Base-by-base conservation (phyloP, 2,888 invertebrate genomes). In the Leptopilina myrica region DNA sequence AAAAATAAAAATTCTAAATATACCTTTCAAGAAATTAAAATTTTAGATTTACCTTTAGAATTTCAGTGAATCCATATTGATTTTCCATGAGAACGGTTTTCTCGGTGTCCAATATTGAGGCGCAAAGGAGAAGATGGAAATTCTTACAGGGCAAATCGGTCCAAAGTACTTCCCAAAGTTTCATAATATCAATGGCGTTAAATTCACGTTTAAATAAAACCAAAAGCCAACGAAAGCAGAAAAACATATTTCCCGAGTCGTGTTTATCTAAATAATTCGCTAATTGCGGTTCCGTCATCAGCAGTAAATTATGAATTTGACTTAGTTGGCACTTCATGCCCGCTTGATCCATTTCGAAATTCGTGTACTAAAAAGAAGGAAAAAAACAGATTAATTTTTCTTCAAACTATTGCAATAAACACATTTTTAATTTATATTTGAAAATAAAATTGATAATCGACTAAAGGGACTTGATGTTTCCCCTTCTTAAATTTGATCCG, bases 181-280 rank as follows among this genome's bases (percentile, higher is more conserved):
- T 95, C 94, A 98, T 95, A 76, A 98, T 96, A 90, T 98, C 97
- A 6, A 94, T 93, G 82, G 97, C 96, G 33, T 95, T 95, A 90
- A 99, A 97, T 92, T 99, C 99, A 83, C 99, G 93, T 92, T 99
- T 99, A 91, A 98, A 99, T 92, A 97, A 95, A 9, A 99, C 98
- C 12, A 99, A 93, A 46, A 99, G 94, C 99, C 99, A 99, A 11
- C 99, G 96, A 93, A 99, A 99, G 92, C 98, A 98, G 93, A 99
- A 99, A 92, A 98, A 99, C 97, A 99, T 98, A 91, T 99, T 99
- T 6, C 97, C 97, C 2, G 96, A 96, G 86, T 98, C 97, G 89
- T 98, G 96, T 81, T 94, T 94, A 78, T 96, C 95, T 83, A 99
- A 93, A 91, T 99, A 98, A 77, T 95, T 95, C 76, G 97, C 97